A percentile compares a stretch with the other conserved stretches of the same genome.
Evolutionary conservation across 2,888 invertebrate genomes (phyloP).

Genomic region (Litoditis marina): DNA sequence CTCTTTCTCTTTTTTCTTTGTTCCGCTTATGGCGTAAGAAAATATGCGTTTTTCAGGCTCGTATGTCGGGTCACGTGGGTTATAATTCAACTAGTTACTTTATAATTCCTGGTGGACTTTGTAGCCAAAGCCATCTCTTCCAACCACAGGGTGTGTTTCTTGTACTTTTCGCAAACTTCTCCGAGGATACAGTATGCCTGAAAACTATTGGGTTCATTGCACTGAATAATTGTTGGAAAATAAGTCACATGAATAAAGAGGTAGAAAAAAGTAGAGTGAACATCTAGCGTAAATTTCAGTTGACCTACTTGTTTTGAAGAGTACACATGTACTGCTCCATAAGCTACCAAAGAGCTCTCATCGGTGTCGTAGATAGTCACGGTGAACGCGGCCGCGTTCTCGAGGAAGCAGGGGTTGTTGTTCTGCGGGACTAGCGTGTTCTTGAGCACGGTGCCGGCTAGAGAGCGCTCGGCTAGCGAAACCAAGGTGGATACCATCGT

Average conservation of each 20-base stretch:
- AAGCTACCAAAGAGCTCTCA: slow-evolving; percentile 45
- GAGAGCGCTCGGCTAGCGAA: slow-evolving; percentile 29
- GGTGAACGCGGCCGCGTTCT: slow-evolving; percentile 36
- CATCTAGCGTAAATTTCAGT: slow-evolving; percentile 3
- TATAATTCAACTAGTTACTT: no score
- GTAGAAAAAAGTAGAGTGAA: no score
- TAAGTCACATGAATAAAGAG: background rate
- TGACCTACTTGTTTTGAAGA: slow-evolving; percentile 41
- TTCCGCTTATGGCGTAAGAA: no score
- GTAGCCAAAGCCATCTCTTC: no score
- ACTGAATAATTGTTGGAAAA: background rate
- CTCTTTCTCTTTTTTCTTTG: no score
- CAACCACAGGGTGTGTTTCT: slow-evolving; percentile 43
- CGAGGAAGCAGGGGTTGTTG: slow-evolving; percentile 52
- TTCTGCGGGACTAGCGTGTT: slow-evolving; percentile 53
- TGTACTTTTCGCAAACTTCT: slow-evolving; percentile 44
- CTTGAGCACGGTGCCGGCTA: slow-evolving; percentile 37
- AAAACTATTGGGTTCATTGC: background rate
- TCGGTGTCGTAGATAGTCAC: slow-evolving; percentile 44
- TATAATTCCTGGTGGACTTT: no score
- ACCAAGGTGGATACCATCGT: slow-evolving; percentile 10
- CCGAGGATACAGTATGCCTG: slow-evolving; percentile 55
- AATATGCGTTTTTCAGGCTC: no score
- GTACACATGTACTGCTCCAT: slow-evolving; percentile 50
- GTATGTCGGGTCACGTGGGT: no score